These are phyloP conservation scores for Hartigia nigra DNA, from an alignment of 2,888 invertebrate genomes.

Conservation along the genomic window DNA sequence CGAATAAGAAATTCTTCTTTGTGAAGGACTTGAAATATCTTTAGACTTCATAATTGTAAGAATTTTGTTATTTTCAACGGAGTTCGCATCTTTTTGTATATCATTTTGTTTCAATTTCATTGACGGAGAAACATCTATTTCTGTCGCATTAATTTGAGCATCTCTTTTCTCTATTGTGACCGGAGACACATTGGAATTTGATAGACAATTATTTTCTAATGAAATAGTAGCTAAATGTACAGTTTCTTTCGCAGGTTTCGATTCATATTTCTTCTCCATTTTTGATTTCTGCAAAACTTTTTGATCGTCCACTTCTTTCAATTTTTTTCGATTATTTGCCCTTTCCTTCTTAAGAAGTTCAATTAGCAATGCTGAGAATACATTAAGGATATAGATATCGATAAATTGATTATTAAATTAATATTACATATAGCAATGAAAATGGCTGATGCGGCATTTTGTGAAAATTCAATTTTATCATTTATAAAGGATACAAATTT, in stretches of 20 bases:
- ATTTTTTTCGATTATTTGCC: constrained; percentile 8
- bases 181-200: not conserved
- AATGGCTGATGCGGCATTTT: not conserved
- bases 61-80: not conserved
- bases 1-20: not conserved
- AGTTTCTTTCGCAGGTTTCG: not conserved
- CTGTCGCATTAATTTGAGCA: not conserved
- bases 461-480: not conserved
- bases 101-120: not conserved
- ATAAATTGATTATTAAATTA: not conserved
- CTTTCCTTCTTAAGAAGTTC: constrained; percentile 38
- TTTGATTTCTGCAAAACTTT: not conserved
- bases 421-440: not conserved
- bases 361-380: constrained; percentile 37
- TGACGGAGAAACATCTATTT: not conserved
- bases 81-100: not conserved
- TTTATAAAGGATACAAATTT: constrained; percentile 62
- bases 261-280: not conserved
- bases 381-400: not conserved
- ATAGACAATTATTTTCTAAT: not conserved
- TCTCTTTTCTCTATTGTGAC: not conserved
- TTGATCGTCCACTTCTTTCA: not conserved
- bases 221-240: not conserved
- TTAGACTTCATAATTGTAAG: not conserved
- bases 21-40: not conserved